Evolutionary conservation across 2,888 invertebrate species (phyloP).

Genomic region (Euphydryas editha): DNA sequence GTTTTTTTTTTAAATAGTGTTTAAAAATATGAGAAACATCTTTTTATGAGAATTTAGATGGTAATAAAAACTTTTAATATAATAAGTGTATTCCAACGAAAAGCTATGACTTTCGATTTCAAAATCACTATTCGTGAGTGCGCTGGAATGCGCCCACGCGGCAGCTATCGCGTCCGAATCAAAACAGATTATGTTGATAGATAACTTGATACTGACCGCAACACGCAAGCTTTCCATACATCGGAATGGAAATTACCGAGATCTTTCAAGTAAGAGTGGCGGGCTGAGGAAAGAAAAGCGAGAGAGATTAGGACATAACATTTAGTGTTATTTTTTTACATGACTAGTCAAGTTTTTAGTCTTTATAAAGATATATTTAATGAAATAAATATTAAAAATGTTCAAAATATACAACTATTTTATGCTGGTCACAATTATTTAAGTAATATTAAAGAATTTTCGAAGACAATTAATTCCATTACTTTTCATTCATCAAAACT

Average conservation of each 20-base stretch:
- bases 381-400: too few relatives aligned
- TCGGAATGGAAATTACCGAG: constrained; percentile 14
- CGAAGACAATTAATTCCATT: too few relatives aligned
- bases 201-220: constrained; percentile 58
- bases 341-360: too few relatives aligned
- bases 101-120: constrained; percentile 48
- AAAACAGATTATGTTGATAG: constrained; percentile 54
- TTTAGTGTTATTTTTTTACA: not conserved
- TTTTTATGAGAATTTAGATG: not conserved
- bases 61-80: not conserved
- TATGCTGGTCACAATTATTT: too few relatives aligned
- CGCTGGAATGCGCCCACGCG: constrained; percentile 55
- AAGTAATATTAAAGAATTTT: too few relatives aligned
- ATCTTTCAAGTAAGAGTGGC: constrained; percentile 10
- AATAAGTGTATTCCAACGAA: constrained; percentile 26
- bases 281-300: constrained; percentile 5
- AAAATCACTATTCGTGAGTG: constrained; percentile 39
- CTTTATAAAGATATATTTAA: too few relatives aligned
- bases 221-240: constrained; percentile 24
- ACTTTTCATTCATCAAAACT: too few relatives aligned
- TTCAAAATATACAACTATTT: too few relatives aligned
- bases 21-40: not conserved
- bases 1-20: not conserved
- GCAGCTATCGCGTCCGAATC: constrained; percentile 49
- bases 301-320: not conserved